A percentile compares a stretch with the other conserved stretches of the same genome.
These are phyloP conservation scores for Aporrectodea caliginosa DNA, from an alignment of 1,140 invertebrate genomes.

Conservation along the genomic window DNA sequence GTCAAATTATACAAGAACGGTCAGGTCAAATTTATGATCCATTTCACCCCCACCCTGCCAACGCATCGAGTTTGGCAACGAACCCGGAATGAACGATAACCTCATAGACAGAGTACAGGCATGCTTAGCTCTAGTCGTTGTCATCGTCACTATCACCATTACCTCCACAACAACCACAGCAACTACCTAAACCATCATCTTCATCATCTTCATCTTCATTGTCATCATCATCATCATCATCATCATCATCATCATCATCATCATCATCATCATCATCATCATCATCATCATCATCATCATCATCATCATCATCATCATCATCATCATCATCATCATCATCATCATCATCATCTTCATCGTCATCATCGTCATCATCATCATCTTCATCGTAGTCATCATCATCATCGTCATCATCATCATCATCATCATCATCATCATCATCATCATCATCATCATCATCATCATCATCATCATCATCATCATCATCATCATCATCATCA, in stretches of 20 bases:
- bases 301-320: not conserved
- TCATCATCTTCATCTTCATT: no score
- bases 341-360: not conserved
- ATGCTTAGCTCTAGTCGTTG: not conserved
- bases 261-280: slow-evolving; percentile 17
- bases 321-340: slow-evolving; percentile 12
- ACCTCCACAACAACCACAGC: not conserved
- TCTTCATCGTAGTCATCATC: not conserved
- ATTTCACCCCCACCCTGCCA: no score
- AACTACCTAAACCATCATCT: no score
- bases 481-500: slow-evolving; percentile 1
- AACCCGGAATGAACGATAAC: not conserved
- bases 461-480: not conserved
- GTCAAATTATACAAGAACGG: not conserved
- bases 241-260: slow-evolving; percentile 14
- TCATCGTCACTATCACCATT: not conserved
- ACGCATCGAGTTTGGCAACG: no score
- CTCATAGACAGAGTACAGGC: not conserved
- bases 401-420: not conserved
- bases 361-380: not conserved
- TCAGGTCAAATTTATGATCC: not conserved
- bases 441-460: not conserved
- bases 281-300: slow-evolving; percentile 4
- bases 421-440: slow-evolving; percentile 1
- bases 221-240: slow-evolving; percentile 8